Conservation (phyloP, 2,113 vertebrate genomes). For the Nansenia antarctica region DNA sequence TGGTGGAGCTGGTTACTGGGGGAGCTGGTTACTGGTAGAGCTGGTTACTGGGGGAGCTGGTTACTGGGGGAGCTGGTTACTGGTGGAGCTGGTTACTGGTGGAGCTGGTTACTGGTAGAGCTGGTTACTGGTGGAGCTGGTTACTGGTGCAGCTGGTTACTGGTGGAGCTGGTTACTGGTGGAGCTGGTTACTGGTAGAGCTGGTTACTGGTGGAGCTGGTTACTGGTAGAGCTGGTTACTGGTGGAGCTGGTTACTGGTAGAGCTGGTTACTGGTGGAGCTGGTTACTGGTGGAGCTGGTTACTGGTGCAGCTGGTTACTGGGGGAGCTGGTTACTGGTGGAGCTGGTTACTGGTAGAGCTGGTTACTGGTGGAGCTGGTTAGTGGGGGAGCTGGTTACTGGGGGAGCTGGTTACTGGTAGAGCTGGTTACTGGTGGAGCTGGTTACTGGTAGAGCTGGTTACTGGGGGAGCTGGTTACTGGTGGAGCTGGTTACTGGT, state of each 20-base stretch:
- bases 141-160: too few species aligned
- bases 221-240: too few species aligned
- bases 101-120: not conserved
- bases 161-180: conserved; percentile 3
- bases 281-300: conserved; percentile 1
- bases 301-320: too few species aligned
- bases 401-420: too few species aligned
- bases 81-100: conserved; percentile 3
- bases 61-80: not conserved
- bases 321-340: too few species aligned
- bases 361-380: conserved; percentile 4
- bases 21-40: too few species aligned
- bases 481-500: conserved; percentile 1
- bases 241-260: conserved; percentile 1
- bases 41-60: conserved; percentile 4
- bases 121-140: conserved; percentile 4
- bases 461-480: too few species aligned
- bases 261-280: conserved; percentile 6
- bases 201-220: conserved; percentile 4
- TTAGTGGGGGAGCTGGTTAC: too few species aligned
- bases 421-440: conserved; percentile 7
- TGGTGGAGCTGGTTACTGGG: conserved; percentile 1
- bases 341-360: not conserved
- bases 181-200: not conserved
- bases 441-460: too few species aligned